Conservation (phyloP, 2,113 vertebrate genomes). For the Phasianus colchicus region DNA sequence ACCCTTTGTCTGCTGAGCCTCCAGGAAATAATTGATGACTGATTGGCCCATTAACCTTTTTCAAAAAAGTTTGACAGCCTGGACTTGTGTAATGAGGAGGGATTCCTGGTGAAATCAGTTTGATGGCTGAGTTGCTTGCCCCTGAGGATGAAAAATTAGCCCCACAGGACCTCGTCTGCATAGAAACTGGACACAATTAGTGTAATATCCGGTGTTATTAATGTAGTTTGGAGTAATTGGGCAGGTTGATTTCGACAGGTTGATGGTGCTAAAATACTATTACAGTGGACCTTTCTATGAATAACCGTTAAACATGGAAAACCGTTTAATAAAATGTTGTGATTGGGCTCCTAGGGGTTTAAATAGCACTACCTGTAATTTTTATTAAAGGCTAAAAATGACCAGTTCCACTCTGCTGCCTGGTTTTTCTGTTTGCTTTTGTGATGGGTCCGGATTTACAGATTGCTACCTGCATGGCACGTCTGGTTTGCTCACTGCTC, state of each 20-base stretch:
- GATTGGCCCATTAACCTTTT: slow-evolving; percentile 91
- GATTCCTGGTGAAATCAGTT: slow-evolving; percentile 74
- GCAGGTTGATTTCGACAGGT: slow-evolving; percentile 84
- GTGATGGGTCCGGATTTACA: not conserved
- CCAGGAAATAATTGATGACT: slow-evolving; percentile 84
- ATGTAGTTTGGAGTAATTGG: slow-evolving; percentile 83
- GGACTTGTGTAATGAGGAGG: slow-evolving; percentile 79
- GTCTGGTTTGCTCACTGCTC: not conserved
- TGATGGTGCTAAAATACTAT: slow-evolving; percentile 83
- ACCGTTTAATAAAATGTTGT: slow-evolving; percentile 72
- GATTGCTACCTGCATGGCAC: not conserved
- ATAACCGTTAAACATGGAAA: slow-evolving; percentile 74
- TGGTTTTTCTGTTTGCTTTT: not conserved
- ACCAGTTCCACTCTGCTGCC: not conserved
- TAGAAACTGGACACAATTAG: slow-evolving; percentile 85
- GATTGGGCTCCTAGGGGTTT: slow-evolving; percentile 76
- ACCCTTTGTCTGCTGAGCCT: slow-evolving; percentile 74
- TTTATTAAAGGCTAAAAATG: not conserved
- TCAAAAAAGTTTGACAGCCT: slow-evolving; percentile 75
- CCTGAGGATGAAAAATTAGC: slow-evolving; percentile 78
- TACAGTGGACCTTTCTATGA: slow-evolving; percentile 75
- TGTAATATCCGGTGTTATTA: slow-evolving; percentile 80
- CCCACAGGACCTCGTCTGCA: slow-evolving; percentile 79
- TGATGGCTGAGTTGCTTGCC: slow-evolving; percentile 74
- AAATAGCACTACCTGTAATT: slow-evolving; percentile 33